phyloP scores from a whole-genome alignment of 1,140 invertebrate species.

The Lethrus apterus region DNA sequence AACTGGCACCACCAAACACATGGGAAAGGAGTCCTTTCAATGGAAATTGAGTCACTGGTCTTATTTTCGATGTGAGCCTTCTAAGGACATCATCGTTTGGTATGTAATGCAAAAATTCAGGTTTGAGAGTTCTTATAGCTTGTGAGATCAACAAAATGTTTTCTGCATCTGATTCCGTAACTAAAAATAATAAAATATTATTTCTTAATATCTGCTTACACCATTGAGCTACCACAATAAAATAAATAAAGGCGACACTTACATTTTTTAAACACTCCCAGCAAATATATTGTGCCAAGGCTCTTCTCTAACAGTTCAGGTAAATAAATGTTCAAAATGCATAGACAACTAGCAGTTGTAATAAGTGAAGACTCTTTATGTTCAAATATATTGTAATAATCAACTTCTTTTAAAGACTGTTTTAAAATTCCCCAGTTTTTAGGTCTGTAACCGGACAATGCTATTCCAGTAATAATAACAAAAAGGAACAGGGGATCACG shows the following conservation, averaged over 20 bases:
- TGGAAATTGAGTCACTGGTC: constrained; percentile 30
- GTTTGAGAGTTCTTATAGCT: constrained; percentile 48
- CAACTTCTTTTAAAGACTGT: constrained; percentile 39
- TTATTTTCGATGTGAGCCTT: constrained; percentile 20
- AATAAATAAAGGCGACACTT: neutral
- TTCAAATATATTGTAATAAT: constrained; percentile 32
- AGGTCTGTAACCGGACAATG: constrained; percentile 52
- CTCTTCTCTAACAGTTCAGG: neutral
- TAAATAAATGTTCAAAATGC: neutral
- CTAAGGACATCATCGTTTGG: constrained; percentile 33
- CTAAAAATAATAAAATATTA: constrained; percentile 19
- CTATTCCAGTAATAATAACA: constrained; percentile 44
- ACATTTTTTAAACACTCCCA: neutral
- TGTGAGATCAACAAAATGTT: constrained; percentile 49
- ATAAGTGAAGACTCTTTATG: constrained; percentile 23
- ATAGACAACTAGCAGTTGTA: constrained; percentile 15
- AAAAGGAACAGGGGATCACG: constrained; percentile 38
- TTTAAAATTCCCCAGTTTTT: constrained; percentile 46
- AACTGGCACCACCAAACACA: constrained; percentile 43
- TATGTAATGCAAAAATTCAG: constrained; percentile 40
- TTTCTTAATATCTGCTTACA: too few species aligned
- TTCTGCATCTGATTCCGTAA: constrained; percentile 43
- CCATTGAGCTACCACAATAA: too few species aligned
- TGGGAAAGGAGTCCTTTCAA: constrained; percentile 37
- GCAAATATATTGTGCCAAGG: neutral